Conservation (phyloP, 2,888 invertebrate genomes). For the Sesia bembeciformis region DNA sequence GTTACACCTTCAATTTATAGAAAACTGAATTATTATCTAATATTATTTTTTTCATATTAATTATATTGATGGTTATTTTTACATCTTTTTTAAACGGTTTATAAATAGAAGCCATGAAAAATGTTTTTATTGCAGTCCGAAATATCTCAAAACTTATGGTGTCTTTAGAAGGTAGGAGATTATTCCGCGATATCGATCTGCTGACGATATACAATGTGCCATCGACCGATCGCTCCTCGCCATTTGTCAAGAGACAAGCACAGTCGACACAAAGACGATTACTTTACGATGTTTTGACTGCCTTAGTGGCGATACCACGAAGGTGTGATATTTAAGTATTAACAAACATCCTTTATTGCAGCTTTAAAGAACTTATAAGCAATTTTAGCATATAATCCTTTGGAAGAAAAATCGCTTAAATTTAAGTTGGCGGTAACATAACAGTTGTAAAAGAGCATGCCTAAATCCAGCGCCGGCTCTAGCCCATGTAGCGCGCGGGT, state of each 20-base stretch:
- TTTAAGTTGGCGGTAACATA: background rate
- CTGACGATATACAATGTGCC: conserved; percentile 26
- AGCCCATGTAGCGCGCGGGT: too few relatives aligned
- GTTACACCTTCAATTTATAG: too few relatives aligned
- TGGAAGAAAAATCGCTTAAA: background rate
- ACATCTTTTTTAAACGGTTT: too few relatives aligned
- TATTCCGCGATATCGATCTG: conserved; percentile 52
- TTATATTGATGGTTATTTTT: too few relatives aligned
- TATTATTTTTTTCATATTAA: background rate
- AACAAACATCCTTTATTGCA: conserved; percentile 11
- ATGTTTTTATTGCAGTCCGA: background rate
- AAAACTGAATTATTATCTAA: too few relatives aligned
- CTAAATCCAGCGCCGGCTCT: conserved; percentile 8
- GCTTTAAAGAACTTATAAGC: conserved; percentile 12
- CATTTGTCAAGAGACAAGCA: conserved; percentile 34
- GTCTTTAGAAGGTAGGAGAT: conserved; percentile 29
- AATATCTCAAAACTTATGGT: conserved; percentile 5
- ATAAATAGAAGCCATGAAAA: too few relatives aligned
- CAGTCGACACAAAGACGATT: conserved; percentile 40
- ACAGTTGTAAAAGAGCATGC: background rate
- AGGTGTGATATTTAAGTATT: conserved; percentile 30
- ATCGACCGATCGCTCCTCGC: conserved; percentile 23
- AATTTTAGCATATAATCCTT: background rate
- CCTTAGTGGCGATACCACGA: conserved; percentile 34
- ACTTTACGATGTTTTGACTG: conserved; percentile 60